Evolutionary conservation across 2,113 vertebrate species (phyloP), one percentile per base, ranked within the genome.

Genomic region (Canis aureus): DNA sequence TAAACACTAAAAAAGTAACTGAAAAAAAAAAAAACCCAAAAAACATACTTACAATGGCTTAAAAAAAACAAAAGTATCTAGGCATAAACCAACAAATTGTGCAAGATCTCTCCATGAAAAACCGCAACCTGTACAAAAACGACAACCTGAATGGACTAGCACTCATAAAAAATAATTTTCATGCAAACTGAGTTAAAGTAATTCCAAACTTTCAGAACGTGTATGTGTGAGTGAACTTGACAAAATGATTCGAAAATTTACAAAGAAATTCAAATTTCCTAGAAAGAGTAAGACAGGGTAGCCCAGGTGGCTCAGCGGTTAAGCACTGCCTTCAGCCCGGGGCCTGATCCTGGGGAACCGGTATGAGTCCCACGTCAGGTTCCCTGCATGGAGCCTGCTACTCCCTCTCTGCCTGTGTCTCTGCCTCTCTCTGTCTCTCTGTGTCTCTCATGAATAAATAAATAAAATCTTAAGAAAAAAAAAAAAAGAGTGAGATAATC

Each of bases 91-190:
- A 89, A 81, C 5, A 62, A 67, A 51, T 88, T 13, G 7, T 23
- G 17, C n/a, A 86, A 57, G 73, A 71, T 80, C 25, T 73, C n/a
- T 19, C 11, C 6, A 96, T 1, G 27, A 88, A 73, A 89, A n/a
- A 80, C 51, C 53, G 85, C 27, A 88, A 92, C 1, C 8, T 53
- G 59, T 10, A 62, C 66, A 88, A 57, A 64, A n/a, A 86, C 60
- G 11, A 80, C 19, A 87, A 92, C 13, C 12, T 83, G 76, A 90
- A 59, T 29, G 20, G 22, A 82, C 49, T 82, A 88, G 20, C 11
- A 91, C 15, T 57, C 49, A 93, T 23, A 96, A 88, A 80, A 19
- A 96, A 4, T 27, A n/a, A 74, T 35, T 66, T 81, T 82, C n/a
- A 95, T 16, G 11, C n/a, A 82, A 80, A 74, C 1, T 80, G 15